Percentiles rank a stretch among this genome's conserved stretches.
Conservation (phyloP, 1,140 invertebrate genomes). For the Scylla paramamosain region DNA sequence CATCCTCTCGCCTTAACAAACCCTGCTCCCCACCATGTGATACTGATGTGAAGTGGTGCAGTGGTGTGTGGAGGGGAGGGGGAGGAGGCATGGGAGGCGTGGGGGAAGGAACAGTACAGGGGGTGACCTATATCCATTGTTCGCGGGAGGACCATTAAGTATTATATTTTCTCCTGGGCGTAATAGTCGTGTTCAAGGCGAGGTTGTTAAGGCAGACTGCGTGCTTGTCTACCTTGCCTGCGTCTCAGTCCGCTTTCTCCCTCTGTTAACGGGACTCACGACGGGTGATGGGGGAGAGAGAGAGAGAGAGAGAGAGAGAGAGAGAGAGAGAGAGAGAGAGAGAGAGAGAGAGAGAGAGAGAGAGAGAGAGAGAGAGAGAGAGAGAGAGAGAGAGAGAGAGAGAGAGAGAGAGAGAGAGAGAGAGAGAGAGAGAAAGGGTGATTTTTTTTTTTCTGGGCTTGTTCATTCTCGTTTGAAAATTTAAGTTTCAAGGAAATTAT, state of each 20-base stretch:
- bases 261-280: neutral
- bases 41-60: neutral
- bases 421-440: no score
- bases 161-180: neutral
- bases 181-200: neutral
- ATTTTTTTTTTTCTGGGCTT: no score
- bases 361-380: no score
- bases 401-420: constrained; percentile 1
- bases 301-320: constrained; percentile 57
- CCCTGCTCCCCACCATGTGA: no score
- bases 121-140: neutral
- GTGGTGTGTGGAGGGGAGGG: neutral
- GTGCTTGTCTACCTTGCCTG: neutral
- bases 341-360: constrained; percentile 26
- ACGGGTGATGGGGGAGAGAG: neutral
- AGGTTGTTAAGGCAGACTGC: neutral
- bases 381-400: constrained; percentile 17
- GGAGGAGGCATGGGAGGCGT: neutral
- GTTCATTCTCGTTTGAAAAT: no score
- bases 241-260: neutral
- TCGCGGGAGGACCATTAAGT: neutral
- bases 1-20: neutral
- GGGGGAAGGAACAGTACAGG: neutral
- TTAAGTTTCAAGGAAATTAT: no score
- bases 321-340: constrained; percentile 33